Base-by-base conservation (phyloP, 2,113 vertebrate genomes). In the Hoplias malabaricus region DNA sequence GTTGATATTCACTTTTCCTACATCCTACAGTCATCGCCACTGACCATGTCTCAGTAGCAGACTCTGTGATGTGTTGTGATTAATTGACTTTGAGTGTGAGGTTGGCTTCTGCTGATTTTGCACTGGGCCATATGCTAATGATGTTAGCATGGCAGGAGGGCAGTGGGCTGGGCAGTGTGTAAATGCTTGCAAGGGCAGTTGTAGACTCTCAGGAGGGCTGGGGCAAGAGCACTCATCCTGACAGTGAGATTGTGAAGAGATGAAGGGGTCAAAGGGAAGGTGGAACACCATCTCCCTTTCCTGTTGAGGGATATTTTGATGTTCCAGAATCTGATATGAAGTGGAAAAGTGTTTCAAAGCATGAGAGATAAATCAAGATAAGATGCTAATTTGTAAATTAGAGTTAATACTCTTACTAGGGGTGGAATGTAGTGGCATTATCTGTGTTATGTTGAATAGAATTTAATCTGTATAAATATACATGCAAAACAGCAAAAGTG, bases 81-180 rank as follows among this genome's bases (percentile, higher is more conserved):
- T 90, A 91, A 91, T 91, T 85, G 85, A 84, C 85, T 84, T 82
- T 84, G 88, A 90, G 87, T 74, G 85, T 88, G 63, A 75, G 85
- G 87, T 83, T 83, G 83, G 85, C 83, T 79, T 83, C 82, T 86
- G 82, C 86, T 80, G 83, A 89, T 83, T 83, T 84, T 81, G 83
- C 86, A 78, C 77, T 87, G 86, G 71, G 78, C 82, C 90, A 91
- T 90, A 90, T 93, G 89, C 87, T 89, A 87, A 75, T 81, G 82
- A 85, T 89, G 84, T 85, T 75, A 88, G 86, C 84, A 80, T 84
- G 86, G 84, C 90, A 85, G 88, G 85, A 90, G 11, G 78, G 25
- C 33, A n/a, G 38, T 71, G 77, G 77, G 62, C 46, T 78, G 27
- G 50, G 67, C 77, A 73, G 42, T 63, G 31, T 79, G 67, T 61